Evolutionary conservation across 2,888 invertebrate species (phyloP).

Genomic region (Hipparchia sbordonii): DNA sequence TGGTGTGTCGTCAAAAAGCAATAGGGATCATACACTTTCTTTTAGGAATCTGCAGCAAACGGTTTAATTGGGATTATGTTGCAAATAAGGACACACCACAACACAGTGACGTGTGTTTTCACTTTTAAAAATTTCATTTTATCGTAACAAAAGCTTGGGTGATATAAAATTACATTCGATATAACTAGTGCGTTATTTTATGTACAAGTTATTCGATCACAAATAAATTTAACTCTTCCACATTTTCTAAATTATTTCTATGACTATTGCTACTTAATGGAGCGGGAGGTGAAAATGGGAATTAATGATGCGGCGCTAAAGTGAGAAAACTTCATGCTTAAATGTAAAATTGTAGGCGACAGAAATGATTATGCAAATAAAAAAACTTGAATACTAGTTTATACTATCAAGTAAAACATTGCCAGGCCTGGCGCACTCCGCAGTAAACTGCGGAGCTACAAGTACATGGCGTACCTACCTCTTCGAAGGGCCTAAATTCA

Average conservation of each 20-base stretch:
- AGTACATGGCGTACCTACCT: too few relatives aligned
- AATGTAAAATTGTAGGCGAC: too few relatives aligned
- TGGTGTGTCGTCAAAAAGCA: too few relatives aligned
- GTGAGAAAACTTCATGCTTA: background rate
- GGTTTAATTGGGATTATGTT: too few relatives aligned
- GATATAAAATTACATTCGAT: conserved; percentile 32
- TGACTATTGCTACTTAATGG: conserved; percentile 18
- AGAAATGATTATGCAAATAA: background rate
- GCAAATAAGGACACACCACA: too few relatives aligned
- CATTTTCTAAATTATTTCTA: conserved; percentile 28
- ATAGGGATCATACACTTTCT: too few relatives aligned
- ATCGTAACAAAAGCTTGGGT: conserved; percentile 27
- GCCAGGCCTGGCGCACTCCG: too few relatives aligned
- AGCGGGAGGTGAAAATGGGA: conserved; percentile 3
- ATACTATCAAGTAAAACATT: background rate
- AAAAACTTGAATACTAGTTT: background rate
- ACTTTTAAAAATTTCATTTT: conserved; percentile 40
- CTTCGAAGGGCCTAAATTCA: too few relatives aligned
- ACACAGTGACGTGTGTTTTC: background rate
- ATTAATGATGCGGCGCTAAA: background rate
- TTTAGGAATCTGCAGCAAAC: too few relatives aligned
- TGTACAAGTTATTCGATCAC: conserved; percentile 27
- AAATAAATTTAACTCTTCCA: conserved; percentile 26
- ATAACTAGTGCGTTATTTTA: conserved; percentile 23
- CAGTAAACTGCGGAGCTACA: too few relatives aligned